phyloP scores from a whole-genome alignment of 2,113 vertebrate species.

The Zosterops japonicus region DNA sequence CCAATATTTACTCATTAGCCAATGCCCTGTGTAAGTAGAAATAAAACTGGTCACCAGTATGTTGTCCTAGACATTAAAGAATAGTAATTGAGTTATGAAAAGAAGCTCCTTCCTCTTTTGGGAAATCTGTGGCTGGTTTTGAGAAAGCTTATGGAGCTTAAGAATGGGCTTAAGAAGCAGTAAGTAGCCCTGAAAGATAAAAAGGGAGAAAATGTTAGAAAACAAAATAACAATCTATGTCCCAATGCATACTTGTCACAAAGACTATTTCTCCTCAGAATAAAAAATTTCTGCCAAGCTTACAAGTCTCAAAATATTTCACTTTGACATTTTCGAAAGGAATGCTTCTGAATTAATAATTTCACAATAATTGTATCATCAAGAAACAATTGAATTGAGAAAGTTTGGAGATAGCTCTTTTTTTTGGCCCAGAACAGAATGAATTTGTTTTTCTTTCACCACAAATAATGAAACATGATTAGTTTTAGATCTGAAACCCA shows the following conservation, averaged over 20 bases:
- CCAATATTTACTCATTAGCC: conserved; percentile 18
- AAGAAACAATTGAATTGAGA: neutral
- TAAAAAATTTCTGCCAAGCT: neutral
- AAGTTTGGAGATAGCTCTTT: neutral
- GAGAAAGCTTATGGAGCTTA: neutral
- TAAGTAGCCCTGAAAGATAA: neutral
- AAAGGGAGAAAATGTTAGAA: neutral
- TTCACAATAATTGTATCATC: neutral
- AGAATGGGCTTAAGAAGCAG: neutral
- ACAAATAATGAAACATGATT: neutral
- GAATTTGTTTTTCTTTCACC: neutral
- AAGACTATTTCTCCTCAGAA: neutral
- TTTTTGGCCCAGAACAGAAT: neutral
- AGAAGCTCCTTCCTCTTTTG: neutral
- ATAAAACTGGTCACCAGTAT: neutral
- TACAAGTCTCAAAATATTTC: neutral
- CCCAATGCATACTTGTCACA: neutral
- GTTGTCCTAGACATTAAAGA: neutral
- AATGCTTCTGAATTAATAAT: neutral
- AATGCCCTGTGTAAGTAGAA: neutral
- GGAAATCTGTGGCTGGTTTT: neutral
- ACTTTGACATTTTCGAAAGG: neutral
- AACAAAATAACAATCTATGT: neutral
- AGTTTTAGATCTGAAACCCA: neutral
- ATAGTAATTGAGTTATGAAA: neutral